Conservation (phyloP, 2,113 vertebrate species). For the Gobio gobio region DNA sequence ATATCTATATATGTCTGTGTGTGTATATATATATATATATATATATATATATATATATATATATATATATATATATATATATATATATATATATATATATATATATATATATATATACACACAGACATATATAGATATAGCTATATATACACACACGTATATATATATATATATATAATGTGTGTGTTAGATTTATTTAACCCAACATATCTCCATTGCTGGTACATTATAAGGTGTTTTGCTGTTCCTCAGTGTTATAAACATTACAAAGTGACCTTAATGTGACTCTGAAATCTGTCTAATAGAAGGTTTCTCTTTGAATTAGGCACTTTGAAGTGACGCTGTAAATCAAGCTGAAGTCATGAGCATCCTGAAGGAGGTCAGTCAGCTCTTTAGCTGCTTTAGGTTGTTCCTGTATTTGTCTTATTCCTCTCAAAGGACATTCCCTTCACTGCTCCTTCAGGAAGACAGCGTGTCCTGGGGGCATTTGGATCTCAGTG, state of each 20-base stretch:
- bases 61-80: too few species aligned
- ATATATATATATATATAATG: too few species aligned
- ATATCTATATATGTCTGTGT: too few species aligned
- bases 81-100: too few species aligned
- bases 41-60: too few species aligned
- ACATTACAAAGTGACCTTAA: not conserved
- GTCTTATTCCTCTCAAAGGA: not conserved
- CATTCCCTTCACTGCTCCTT: slow-evolving; percentile 8
- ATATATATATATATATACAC: too few species aligned
- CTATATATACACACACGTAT: too few species aligned
- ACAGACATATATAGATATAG: too few species aligned
- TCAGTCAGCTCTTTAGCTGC: not conserved
- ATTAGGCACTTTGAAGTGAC: not conserved
- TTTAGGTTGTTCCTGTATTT: not conserved
- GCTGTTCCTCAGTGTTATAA: not conserved
- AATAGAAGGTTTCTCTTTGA: not conserved
- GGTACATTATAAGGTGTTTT: not conserved
- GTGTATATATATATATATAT: too few species aligned
- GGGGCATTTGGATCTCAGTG: slow-evolving; percentile 36
- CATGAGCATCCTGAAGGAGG: not conserved
- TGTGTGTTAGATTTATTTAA: not conserved
- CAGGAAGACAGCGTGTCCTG: slow-evolving; percentile 29
- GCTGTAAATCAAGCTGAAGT: slow-evolving; percentile 16
- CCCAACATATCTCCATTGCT: not conserved
- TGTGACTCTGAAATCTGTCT: not conserved